phyloP scores from a whole-genome alignment of 2,797 vertebrate genomes.

The Anisognathus igniventris region DNA sequence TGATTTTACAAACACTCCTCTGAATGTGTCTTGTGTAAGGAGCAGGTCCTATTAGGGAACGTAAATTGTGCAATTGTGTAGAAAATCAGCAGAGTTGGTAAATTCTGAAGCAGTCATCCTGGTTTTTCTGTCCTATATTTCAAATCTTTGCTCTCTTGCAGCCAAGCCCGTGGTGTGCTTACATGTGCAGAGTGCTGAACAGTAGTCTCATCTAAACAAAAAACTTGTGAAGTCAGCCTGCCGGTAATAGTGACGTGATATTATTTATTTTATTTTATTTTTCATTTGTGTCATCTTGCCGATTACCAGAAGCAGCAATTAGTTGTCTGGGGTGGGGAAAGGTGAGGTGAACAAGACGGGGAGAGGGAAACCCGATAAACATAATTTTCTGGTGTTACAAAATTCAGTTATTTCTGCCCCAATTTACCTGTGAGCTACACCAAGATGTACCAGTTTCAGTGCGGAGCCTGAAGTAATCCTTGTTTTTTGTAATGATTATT shows the following conservation, averaged over 20 bases:
- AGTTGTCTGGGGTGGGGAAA: not conserved
- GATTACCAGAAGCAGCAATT: not conserved
- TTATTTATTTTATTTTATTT: not conserved
- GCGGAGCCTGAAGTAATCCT: not conserved
- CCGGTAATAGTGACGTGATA: rapidly evolving
- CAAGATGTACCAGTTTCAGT: not conserved
- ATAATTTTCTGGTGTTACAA: rapidly evolving
- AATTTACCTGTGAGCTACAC: not conserved
- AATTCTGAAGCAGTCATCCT: not conserved
- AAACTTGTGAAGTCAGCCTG: not conserved
- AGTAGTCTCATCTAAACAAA: not conserved
- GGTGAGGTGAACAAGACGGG: not conserved
- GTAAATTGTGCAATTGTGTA: rapidly evolving
- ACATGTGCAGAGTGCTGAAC: not conserved
- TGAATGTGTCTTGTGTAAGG: not conserved
- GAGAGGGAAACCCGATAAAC: not conserved
- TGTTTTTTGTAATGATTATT: not conserved
- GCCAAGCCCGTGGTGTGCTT: not conserved
- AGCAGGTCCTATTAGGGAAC: not conserved
- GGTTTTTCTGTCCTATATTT: not conserved
- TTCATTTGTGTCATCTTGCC: rapidly evolving
- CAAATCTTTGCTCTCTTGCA: not conserved
- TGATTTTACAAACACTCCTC: not conserved
- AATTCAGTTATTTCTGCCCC: not conserved
- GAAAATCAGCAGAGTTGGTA: not conserved